Conservation (phyloP, 2,888 invertebrate genomes). For the Nymphalis c-album region DNA sequence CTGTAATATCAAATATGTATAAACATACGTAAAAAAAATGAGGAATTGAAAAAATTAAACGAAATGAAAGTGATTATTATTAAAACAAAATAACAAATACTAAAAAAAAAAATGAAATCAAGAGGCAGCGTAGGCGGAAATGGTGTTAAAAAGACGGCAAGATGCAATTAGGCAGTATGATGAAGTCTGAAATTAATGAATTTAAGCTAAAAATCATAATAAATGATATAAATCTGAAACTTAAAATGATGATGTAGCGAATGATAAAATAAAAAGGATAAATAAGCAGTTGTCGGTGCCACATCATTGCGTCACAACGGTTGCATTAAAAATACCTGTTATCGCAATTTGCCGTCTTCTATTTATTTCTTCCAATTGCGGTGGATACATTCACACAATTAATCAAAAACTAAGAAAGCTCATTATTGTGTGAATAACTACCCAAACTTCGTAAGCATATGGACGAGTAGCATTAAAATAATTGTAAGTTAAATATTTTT, state of each 20-base stretch:
- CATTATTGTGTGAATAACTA: conserved; percentile 41
- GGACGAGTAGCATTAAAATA: conserved; percentile 31
- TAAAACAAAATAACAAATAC: conserved; percentile 11
- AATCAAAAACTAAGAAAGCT: conserved; percentile 31
- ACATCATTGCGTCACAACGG: conserved; percentile 65
- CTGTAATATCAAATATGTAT: conserved; percentile 58
- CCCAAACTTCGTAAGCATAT: conserved; percentile 33
- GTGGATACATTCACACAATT: conserved; percentile 42
- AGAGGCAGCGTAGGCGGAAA: conserved; percentile 39
- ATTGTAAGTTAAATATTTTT: not conserved
- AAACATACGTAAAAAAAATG: conserved; percentile 13
- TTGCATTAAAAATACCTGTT: conserved; percentile 52
- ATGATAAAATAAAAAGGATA: conserved; percentile 52
- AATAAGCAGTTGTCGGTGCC: conserved; percentile 74
- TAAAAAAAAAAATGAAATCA: conserved; percentile 12
- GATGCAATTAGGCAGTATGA: conserved; percentile 74
- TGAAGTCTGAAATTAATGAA: conserved; percentile 72
- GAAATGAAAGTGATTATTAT: conserved; percentile 10
- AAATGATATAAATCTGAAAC: conserved; percentile 61
- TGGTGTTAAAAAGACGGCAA: conserved; percentile 80
- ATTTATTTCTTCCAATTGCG: conserved; percentile 42
- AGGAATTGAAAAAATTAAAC: not conserved
- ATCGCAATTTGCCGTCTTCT: conserved; percentile 79
- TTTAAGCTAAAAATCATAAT: conserved; percentile 67
- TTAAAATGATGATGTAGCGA: conserved; percentile 67